phyloP scores from a whole-genome alignment of 1,140 invertebrate genomes.

The Sitobion miscanthi region DNA sequence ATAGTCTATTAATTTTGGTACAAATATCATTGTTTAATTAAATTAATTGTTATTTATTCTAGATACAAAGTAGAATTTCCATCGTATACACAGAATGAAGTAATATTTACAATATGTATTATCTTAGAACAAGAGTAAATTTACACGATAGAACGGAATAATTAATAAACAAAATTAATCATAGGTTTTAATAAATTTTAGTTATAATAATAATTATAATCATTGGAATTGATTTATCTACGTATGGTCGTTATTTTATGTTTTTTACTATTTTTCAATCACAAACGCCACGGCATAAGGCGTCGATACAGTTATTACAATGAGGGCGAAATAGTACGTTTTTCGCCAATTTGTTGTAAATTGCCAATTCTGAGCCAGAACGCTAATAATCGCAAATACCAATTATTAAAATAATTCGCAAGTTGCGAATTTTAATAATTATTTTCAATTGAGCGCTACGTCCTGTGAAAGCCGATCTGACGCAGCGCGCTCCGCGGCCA shows the following conservation, averaged over 20 bases:
- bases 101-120: not conserved
- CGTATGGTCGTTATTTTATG: not conserved
- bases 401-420: not conserved
- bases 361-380: not conserved
- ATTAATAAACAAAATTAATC: not conserved
- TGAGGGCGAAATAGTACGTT: not conserved
- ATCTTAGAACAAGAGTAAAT: not conserved
- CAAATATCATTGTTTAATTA: not conserved
- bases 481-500: not conserved
- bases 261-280: not conserved
- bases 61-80: not conserved
- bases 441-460: not conserved
- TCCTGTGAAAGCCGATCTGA: not conserved
- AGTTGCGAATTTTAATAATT: not conserved
- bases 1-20: not conserved
- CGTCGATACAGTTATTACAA: not conserved
- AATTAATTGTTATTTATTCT: not conserved
- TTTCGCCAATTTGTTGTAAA: not conserved
- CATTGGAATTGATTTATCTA: not conserved
- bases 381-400: not conserved
- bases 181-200: not conserved
- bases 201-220: not conserved
- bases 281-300: not conserved
- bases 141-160: not conserved
- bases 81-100: not conserved